A percentile compares a stretch with the other conserved stretches of the same genome.
Evolutionary conservation across 37 sponge, comb jelly and placozoan genomes (phyloP).

Genomic region (Agelas oroides): DNA sequence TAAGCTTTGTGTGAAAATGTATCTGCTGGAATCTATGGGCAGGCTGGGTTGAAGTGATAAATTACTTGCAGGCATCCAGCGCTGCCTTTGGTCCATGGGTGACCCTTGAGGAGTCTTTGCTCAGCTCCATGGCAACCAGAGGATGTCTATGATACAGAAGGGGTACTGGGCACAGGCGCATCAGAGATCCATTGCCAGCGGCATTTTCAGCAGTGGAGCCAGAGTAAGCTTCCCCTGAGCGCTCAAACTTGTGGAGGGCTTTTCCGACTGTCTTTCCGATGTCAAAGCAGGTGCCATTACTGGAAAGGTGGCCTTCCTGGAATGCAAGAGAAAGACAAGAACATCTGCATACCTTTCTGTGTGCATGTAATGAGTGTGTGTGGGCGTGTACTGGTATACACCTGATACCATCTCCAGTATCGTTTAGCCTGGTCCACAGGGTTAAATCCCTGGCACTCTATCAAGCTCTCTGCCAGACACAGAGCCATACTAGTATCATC

Average conservation of each 20-base stretch:
- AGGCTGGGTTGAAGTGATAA: not conserved
- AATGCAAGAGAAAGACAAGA: not conserved
- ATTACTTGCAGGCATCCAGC: slow-evolving; percentile 82
- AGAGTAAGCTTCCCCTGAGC: slow-evolving; percentile 36
- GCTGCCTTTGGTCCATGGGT: slow-evolving; percentile 83
- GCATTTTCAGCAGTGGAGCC: slow-evolving; percentile 70
- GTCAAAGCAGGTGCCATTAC: slow-evolving; percentile 85
- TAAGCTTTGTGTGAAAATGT: too few relatives aligned
- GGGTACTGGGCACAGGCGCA: slow-evolving; percentile 84
- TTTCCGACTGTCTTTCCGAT: slow-evolving; percentile 71
- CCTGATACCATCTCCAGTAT: slow-evolving; percentile 86
- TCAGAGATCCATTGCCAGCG: slow-evolving; percentile 90
- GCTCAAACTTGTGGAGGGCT: slow-evolving; percentile 59
- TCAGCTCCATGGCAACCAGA: slow-evolving; percentile 70
- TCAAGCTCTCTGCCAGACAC: slow-evolving; percentile 90
- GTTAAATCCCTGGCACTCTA: slow-evolving; percentile 84
- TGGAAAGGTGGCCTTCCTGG: slow-evolving; percentile 83
- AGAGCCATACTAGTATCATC: slow-evolving; percentile 95
- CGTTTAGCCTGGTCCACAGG: slow-evolving; percentile 70
- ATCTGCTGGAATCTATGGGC: too few relatives aligned
- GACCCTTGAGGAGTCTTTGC: slow-evolving; percentile 56
- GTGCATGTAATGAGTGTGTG: too few relatives aligned
- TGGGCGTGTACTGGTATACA: too few relatives aligned
- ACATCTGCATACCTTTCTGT: slow-evolving; percentile 15
- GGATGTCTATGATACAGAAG: slow-evolving; percentile 71